Evolutionary conservation across 2,797 vertebrate species (phyloP), one percentile per base, ranked within the genome.

Genomic region (Sebastes steindachneri): DNA sequence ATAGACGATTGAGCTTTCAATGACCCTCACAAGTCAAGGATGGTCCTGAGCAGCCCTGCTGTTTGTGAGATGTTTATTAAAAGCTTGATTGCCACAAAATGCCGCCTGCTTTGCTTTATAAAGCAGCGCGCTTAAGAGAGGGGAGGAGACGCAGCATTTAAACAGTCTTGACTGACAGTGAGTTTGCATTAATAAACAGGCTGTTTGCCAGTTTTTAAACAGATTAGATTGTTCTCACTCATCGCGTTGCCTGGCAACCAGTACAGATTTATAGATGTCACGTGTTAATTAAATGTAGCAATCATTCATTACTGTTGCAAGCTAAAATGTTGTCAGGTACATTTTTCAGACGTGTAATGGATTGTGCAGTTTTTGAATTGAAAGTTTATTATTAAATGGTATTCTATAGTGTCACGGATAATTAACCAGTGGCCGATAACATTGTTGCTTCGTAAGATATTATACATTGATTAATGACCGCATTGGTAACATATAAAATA

Each of bases 11-110:
- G 31, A 77, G 73, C 69, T 73, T 74, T 77, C 29, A 76, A 26
- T 80, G 76, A 79, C 31, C 62, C 68, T 81, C 71, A 21, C 33
- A 79, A 76, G 26, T 73, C 57, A 75, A 75, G 67, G 37, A 37
- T 28, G 71, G 53, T 75, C 65, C 28, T 59, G 7, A 75, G 64
- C 68, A 75, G 68, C 45, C 15, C 8, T 54, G 12, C n/a, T 29
- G 19, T 74, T 75, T 64, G 33, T 73, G 57, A 77, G 53, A 60
- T 57, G 76, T 74, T 88, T 81, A 79, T 82, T 79, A 54, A 85
- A 83, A 72, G 66, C 41, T 33, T 68, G 59, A 85, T 70, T 74
- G 70, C 35, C 55, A 53, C 29, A 31, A 73, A 89, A 70, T 64
- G 59, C 25, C 1, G 37, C 73, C 59, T 58, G 73, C 77, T 74